Percentiles rank a stretch among this genome's conserved stretches.
Evolutionary conservation across 2,113 vertebrate genomes (phyloP).

Genomic region (Boulengeromyrus knoepffleri): DNA sequence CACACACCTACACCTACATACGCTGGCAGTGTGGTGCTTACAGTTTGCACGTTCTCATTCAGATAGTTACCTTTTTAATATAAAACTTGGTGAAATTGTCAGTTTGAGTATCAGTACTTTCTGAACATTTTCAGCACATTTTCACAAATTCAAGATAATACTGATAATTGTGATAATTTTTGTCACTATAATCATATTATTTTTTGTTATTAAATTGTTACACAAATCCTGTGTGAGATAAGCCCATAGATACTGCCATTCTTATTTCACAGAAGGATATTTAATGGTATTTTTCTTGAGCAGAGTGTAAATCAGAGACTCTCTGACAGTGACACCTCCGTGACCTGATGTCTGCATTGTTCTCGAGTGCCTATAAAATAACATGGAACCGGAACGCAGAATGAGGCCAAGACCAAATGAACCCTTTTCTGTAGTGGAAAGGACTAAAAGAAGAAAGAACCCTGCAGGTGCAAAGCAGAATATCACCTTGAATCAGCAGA

Average conservation of each 20-base stretch:
- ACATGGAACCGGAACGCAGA: not conserved
- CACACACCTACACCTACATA: not conserved
- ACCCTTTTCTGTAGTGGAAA: not conserved
- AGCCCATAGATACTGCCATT: not conserved
- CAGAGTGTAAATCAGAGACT: not conserved
- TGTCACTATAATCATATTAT: not conserved
- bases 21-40: no score
- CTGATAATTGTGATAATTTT: no score
- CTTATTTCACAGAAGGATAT: not conserved
- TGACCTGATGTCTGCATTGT: not conserved
- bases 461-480: not conserved
- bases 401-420: not conserved
- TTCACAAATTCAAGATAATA: no score
- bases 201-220: not conserved
- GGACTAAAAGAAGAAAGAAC: not conserved
- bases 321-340: not conserved
- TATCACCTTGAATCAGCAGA: not conserved
- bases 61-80: no score
- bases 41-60: no score
- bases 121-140: no score
- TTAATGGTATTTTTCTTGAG: not conserved
- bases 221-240: not conserved
- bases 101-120: no score
- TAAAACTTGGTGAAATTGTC: no score
- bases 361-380: not conserved